These are phyloP conservation scores for Marasmarcha lunaedactyla DNA, from an alignment of 2,888 invertebrate species.

Conservation along the genomic window DNA sequence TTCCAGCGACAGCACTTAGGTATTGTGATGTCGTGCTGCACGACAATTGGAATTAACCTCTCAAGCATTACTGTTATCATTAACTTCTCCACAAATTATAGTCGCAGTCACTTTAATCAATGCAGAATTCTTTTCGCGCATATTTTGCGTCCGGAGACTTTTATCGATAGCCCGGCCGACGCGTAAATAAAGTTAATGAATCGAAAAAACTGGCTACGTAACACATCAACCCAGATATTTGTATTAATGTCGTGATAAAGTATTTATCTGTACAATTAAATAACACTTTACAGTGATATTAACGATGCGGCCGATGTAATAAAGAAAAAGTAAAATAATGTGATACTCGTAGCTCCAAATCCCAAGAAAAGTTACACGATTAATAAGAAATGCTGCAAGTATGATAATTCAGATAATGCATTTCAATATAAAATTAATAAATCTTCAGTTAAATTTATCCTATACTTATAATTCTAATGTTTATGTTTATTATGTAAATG, in stretches of 20 bases:
- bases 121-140: slow-evolving; percentile 40
- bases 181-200: slow-evolving; percentile 58
- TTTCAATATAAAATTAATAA: no score
- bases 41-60: slow-evolving; percentile 16
- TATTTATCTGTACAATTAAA: neutral
- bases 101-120: slow-evolving; percentile 42
- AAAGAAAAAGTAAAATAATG: no score
- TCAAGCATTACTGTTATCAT: slow-evolving; percentile 19
- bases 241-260: slow-evolving; percentile 2
- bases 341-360: no score
- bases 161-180: slow-evolving; percentile 47
- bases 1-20: neutral
- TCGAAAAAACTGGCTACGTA: slow-evolving; percentile 34
- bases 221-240: slow-evolving; percentile 25
- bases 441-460: no score
- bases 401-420: no score
- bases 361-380: no score
- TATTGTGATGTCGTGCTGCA: slow-evolving; percentile 13
- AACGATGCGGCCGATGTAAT: no score
- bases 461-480: no score
- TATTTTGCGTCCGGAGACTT: slow-evolving; percentile 38
- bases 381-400: no score
- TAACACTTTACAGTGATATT: neutral
- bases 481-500: no score
- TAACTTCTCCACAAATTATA: slow-evolving; percentile 28